Base-by-base conservation (phyloP, 2,888 invertebrate species). In the Caenorhabditis sp. region DNA sequence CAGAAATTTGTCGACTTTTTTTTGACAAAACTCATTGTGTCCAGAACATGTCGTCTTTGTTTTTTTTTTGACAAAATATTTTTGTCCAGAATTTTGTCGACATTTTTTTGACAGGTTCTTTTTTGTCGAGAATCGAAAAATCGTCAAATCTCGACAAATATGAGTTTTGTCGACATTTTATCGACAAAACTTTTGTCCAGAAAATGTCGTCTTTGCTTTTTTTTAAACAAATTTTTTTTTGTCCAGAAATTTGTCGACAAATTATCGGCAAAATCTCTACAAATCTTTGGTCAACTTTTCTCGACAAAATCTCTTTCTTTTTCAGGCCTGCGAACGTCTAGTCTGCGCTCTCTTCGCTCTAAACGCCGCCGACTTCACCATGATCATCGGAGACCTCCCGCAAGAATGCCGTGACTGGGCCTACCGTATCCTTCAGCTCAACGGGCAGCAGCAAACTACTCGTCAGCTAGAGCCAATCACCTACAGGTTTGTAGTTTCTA, bases 311-410 rank as follows among this genome's bases (percentile, higher is more conserved):
- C 6, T n/a, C 14, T 51, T 19, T 12, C 3, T 19, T 49, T 69
- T 76, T 28, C 51, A 83, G 77, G 70, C 75, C 6, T 84, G 84
- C 24, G 84, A 84, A 49, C 74, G 74, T 16, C 49, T 84, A 0
- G 68, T 84, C 1, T 76, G 76, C 19, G 84, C 80, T 8, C 56
- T 84, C n/a, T 84, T 84, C 54, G 76, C 80, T 10, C n/a, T 80
- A 31, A 84, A 84, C 51, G 84, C 84, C 1, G 80, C 84, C 0
- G 80, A 80, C 49, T 80, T 84, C 51, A 76, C 80, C 0, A 80
- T 75, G 72, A 84, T 84, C 19, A 68, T 80, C 26, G 66, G 63
- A 0, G 76, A 79, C 38, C n/a, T 84, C 14, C 49, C 66, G 1
- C 22, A 59, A 2, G 73, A 80, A 28, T 84, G 79, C 31, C 51